Evolutionary conservation across 2,113 vertebrate genomes (phyloP).

Genomic region (Eolophus roseicapilla): DNA sequence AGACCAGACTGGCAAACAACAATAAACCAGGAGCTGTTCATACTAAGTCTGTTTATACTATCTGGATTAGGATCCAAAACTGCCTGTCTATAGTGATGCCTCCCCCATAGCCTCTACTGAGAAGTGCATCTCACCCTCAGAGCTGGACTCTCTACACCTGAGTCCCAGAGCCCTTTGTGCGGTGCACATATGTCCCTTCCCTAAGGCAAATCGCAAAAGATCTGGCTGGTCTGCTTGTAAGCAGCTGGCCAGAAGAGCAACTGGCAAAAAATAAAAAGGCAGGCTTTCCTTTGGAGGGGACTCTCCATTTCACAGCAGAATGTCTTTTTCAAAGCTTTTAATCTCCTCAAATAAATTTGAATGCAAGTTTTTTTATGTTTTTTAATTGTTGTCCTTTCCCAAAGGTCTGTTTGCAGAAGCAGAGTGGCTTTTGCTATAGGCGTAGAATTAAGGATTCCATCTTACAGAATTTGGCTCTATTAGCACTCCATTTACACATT

Average conservation of each 20-base stretch:
- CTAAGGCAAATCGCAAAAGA: background rate
- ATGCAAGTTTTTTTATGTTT: background rate
- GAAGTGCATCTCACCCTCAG: background rate
- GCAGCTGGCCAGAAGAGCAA: background rate
- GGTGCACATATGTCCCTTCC: background rate
- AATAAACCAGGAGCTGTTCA: background rate
- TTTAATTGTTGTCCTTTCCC: background rate
- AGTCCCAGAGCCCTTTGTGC: background rate
- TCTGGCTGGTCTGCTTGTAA: background rate
- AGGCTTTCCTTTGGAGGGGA: background rate
- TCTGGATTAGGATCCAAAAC: background rate
- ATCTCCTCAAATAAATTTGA: background rate
- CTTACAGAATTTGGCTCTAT: background rate
- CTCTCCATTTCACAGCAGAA: background rate
- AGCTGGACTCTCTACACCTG: background rate
- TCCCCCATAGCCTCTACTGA: background rate
- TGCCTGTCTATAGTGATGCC: background rate
- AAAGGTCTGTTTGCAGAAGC: background rate
- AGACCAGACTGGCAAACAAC: background rate
- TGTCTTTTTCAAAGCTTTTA: background rate
- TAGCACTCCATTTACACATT: background rate
- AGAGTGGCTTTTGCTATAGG: background rate
- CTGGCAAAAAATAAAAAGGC: background rate
- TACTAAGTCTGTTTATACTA: background rate
- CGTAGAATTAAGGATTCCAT: background rate